A percentile compares a stretch with the other conserved stretches of the same genome.
Conservation (phyloP, 2,113 vertebrate genomes). For the Cygnus atratus region DNA sequence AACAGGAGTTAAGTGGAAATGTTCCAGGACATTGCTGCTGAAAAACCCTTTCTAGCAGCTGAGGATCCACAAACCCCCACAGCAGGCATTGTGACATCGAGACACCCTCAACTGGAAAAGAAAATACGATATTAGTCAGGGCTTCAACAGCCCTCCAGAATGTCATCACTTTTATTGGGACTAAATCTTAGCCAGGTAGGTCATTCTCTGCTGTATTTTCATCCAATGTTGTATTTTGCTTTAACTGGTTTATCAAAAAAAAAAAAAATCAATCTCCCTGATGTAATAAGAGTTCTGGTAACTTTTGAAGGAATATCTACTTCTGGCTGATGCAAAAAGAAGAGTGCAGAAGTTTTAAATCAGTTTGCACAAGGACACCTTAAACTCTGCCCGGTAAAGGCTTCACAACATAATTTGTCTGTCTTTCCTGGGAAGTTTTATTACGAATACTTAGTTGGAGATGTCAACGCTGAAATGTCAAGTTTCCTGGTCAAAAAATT, state of each 20-base stretch:
- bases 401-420: neutral
- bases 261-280: neutral
- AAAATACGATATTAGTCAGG: neutral
- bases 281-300: conserved; percentile 10
- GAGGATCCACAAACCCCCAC: neutral
- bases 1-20: neutral
- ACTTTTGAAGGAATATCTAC: conserved; percentile 1
- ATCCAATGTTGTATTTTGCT: neutral
- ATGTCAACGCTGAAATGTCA: neutral
- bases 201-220: neutral
- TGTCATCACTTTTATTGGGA: neutral
- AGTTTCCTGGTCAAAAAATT: neutral
- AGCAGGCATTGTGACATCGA: neutral
- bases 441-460: conserved; percentile 12
- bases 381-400: conserved; percentile 21
- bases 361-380: conserved; percentile 22
- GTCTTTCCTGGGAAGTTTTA: conserved; percentile 10
- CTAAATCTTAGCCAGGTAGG: neutral
- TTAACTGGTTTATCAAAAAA: conserved; percentile 20
- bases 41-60: neutral
- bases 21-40: neutral
- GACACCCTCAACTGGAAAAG: neutral
- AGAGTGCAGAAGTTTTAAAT: conserved; percentile 36
- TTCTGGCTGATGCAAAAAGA: neutral
- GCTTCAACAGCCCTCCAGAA: conserved; percentile 1